Evolutionary conservation across 2,888 invertebrate genomes (phyloP), one percentile per base, ranked within the genome.

Genomic region (Morpho helenor): DNA sequence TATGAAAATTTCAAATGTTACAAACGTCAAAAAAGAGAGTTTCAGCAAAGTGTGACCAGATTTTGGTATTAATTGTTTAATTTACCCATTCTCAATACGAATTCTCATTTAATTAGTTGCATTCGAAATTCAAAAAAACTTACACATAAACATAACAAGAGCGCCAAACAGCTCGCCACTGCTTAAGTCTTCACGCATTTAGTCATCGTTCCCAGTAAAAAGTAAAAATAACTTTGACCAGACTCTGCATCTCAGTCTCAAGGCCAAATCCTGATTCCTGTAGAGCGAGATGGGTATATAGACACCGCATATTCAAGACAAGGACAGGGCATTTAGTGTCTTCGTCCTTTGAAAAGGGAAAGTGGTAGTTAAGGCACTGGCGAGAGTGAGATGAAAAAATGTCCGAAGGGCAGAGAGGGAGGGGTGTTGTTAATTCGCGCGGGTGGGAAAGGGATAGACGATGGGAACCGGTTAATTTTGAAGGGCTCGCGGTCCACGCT

Each of bases 291-390:
- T 67, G 44, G 45, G 67, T 1, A 71, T 73, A 80, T 49, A 7
- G n/a, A 56, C 54, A 16, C 9, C 2, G 2, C 0, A 9, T 16
- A 48, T 0, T 70, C 2, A 7, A 2, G 68, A 87, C 31, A 67
- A 68, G 62, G 83, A 84, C 52, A 49, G 44, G 44, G 47, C 42
- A 70, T 54, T 64, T 68, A 72, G 81, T 82, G 85, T 86, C 87
- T 89, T 89, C 90, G 89, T 88, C 87, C 88, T 88, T 89, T 89
- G 77, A 88, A 90, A 89, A 90, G 88, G 90, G 90, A 90, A 90
- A 89, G 90, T 90, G 87, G 82, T 86, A 82, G 78, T 81, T 75
- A 73, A 66, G 75, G 76, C 81, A 75, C 74, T 77, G 80, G 89
- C 76, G 82, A 87, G 89, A 88, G 89, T 88, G 89, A 87, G 89